Percentiles rank a stretch among this genome's conserved stretches.
Conservation (phyloP, 2,113 vertebrate genomes). For the Recurvirostra avosetta region DNA sequence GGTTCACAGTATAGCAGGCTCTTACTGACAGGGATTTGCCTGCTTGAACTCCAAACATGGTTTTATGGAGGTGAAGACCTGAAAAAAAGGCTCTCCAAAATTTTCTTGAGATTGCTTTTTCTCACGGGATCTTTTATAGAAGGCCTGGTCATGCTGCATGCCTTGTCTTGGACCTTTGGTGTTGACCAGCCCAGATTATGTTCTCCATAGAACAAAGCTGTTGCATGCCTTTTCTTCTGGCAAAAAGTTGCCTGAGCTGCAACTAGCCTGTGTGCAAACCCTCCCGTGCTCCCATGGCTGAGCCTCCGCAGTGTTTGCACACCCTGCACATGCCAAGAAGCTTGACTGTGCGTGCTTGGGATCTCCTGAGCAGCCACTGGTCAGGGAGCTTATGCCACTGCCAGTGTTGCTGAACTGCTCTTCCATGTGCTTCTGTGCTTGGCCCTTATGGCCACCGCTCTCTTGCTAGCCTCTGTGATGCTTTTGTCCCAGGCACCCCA, state of each 20-base stretch:
- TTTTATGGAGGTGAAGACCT: background rate
- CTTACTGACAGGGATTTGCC: background rate
- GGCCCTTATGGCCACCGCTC: fast-evolving
- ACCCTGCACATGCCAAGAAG: fast-evolving
- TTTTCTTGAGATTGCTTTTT: background rate
- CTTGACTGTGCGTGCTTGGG: fast-evolving
- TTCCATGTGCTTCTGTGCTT: fast-evolving
- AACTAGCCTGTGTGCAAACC: background rate
- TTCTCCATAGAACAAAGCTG: background rate
- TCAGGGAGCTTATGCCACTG: background rate
- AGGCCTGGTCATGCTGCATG: background rate
- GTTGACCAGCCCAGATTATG: background rate
- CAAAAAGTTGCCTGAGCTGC: background rate
- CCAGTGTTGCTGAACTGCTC: background rate
- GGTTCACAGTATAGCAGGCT: background rate
- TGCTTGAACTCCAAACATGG: background rate
- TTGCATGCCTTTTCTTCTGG: background rate
- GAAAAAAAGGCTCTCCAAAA: background rate
- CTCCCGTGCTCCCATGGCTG: fast-evolving
- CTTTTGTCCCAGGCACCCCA: background rate
- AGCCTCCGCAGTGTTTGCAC: background rate
- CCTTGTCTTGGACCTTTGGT: background rate
- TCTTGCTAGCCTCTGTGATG: background rate
- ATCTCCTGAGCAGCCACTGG: background rate
- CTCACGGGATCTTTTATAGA: background rate